phyloP scores from a whole-genome alignment of 2,888 invertebrate genomes.

The Heliconius aoede region DNA sequence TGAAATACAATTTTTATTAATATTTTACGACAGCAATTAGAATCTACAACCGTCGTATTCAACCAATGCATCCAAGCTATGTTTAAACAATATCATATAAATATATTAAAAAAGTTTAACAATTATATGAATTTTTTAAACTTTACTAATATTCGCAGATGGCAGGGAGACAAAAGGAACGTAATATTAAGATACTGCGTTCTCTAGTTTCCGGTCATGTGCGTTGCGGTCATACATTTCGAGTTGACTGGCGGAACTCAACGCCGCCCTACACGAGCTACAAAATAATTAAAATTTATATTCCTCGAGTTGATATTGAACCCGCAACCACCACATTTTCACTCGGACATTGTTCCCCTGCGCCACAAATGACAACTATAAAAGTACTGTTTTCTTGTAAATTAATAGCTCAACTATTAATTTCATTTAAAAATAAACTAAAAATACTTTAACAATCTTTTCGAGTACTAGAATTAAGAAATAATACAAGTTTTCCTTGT shows the following conservation, averaged over 20 bases:
- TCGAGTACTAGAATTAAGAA: background rate
- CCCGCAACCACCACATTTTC: no score
- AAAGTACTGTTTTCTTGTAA: no score
- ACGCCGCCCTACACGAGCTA: background rate
- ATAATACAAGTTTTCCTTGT: background rate
- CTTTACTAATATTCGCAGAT: background rate
- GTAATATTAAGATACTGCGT: background rate
- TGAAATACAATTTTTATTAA: background rate
- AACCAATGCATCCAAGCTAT: background rate
- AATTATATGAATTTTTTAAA: background rate
- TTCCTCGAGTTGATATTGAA: background rate
- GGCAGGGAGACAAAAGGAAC: no score
- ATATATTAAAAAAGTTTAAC: background rate
- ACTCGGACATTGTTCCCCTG: no score
- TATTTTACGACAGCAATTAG: background rate
- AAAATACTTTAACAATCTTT: background rate
- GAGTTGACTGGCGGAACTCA: background rate
- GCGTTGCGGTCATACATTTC: rapidly evolving
- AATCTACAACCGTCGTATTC: background rate
- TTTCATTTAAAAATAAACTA: background rate
- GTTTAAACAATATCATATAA: background rate
- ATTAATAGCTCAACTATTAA: no score
- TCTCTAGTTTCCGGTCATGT: background rate
- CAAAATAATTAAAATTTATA: background rate
- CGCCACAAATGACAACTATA: no score